Evolutionary conservation across 2,113 vertebrate species (phyloP).

Genomic region (Crotalus viridis): DNA sequence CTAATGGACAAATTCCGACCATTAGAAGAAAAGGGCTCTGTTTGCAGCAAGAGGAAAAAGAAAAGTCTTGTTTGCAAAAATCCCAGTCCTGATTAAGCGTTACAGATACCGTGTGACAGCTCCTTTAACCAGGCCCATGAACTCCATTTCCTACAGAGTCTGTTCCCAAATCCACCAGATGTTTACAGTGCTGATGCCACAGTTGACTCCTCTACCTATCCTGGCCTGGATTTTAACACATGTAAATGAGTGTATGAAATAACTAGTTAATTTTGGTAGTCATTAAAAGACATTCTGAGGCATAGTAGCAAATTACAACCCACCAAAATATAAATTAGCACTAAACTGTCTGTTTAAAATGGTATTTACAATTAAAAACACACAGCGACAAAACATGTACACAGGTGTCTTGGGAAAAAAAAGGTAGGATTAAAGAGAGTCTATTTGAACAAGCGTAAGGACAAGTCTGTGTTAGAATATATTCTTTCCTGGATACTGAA

Average conservation of each 20-base stretch:
- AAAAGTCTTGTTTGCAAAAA: conserved; percentile 8
- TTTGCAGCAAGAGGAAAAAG: not conserved
- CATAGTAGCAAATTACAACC: not conserved
- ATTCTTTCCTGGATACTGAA: not conserved
- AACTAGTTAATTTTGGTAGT: not conserved
- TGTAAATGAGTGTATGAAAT: not conserved
- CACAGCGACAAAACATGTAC: not conserved
- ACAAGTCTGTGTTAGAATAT: not conserved
- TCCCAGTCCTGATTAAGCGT: not conserved
- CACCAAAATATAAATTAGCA: not conserved
- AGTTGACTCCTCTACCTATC: not conserved
- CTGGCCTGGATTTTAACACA: not conserved
- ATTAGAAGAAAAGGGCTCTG: conserved; percentile 28
- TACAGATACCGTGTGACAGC: not conserved
- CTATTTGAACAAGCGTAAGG: not conserved
- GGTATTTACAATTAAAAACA: not conserved
- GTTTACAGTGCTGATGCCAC: not conserved
- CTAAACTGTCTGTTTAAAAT: not conserved
- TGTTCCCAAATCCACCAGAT: not conserved
- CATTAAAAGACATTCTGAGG: not conserved
- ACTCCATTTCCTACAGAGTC: not conserved
- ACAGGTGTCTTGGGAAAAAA: not conserved
- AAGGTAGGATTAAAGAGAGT: not conserved
- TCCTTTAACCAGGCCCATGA: not conserved
- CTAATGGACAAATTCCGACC: not conserved